Evolutionary conservation across 2,888 invertebrate genomes (phyloP).

Genomic region (Lordiphosa andalusiaca): DNA sequence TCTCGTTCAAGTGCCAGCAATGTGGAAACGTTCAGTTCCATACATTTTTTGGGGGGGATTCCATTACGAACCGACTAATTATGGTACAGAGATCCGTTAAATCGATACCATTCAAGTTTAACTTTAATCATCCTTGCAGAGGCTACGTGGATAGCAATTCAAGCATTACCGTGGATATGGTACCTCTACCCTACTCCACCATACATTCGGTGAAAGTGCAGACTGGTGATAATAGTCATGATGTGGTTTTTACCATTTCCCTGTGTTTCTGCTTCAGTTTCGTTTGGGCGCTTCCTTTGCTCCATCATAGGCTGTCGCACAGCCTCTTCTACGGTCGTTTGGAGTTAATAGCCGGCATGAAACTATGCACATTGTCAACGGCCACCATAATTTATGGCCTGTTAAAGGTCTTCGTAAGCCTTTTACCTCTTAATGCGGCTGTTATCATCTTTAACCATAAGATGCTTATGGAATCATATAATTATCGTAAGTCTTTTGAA

Average conservation of each 20-base stretch:
- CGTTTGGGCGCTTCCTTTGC: slow-evolving; percentile 23
- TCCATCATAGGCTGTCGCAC: slow-evolving; percentile 4
- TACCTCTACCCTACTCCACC: slow-evolving; percentile 15
- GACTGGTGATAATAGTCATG: not conserved
- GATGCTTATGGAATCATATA: slow-evolving; percentile 6
- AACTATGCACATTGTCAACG: not conserved
- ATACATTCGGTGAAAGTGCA: not conserved
- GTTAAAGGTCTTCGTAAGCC: not conserved
- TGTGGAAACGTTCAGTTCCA: too few species aligned
- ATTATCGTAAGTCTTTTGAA: slow-evolving; percentile 9
- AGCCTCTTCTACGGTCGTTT: slow-evolving; percentile 9
- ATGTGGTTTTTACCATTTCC: slow-evolving; percentile 1
- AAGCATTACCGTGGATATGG: slow-evolving; percentile 10
- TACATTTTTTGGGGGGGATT: too few species aligned
- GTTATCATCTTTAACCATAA: slow-evolving; percentile 5
- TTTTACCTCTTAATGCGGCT: slow-evolving; percentile 4
- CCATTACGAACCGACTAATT: too few species aligned
- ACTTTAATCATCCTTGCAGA: not conserved
- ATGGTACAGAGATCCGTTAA: too few species aligned
- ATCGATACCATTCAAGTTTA: not conserved
- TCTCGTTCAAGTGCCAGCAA: too few species aligned
- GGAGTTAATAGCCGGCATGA: slow-evolving; percentile 29
- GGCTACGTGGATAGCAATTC: slow-evolving; percentile 11
- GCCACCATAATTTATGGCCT: slow-evolving; percentile 19
- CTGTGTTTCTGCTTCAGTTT: slow-evolving; percentile 19